phyloP scores from a whole-genome alignment of 2,113 vertebrate genomes.

The Salvelinus namaycush region DNA sequence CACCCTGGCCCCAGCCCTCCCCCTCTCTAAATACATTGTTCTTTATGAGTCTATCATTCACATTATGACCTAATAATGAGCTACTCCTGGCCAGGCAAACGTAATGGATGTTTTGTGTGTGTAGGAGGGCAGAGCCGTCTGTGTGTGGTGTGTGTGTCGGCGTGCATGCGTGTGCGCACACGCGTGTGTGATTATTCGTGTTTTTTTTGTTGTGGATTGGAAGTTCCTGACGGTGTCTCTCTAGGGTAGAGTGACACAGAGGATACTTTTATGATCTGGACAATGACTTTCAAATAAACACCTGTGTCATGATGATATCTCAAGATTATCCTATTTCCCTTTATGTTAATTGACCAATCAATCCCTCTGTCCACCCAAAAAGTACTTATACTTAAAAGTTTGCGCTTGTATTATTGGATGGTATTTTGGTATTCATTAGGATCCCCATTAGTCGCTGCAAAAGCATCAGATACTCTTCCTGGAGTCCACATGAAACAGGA shows the following conservation, averaged over 20 bases:
- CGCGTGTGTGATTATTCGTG: not conserved
- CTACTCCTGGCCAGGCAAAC: constrained; percentile 66
- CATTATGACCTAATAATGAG: constrained; percentile 76
- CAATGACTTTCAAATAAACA: too few species aligned
- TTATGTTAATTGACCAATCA: too few species aligned
- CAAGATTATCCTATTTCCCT: too few species aligned
- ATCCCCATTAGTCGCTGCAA: too few species aligned
- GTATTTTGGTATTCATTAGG: too few species aligned
- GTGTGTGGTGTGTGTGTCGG: constrained; percentile 14
- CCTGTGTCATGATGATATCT: too few species aligned
- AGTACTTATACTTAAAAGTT: too few species aligned
- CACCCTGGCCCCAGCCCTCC: constrained; percentile 39
- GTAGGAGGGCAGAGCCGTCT: constrained; percentile 3
- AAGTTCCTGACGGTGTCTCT: constrained; percentile 30
- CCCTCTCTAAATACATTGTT: constrained; percentile 74
- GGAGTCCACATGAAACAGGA: too few species aligned
- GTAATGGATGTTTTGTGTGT: constrained; percentile 66
- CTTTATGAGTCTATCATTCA: constrained; percentile 76
- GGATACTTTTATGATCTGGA: not conserved
- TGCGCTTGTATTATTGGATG: too few species aligned
- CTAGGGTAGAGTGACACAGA: not conserved
- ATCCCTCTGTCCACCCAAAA: too few species aligned
- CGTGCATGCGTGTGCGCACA: not conserved
- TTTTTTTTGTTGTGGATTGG: constrained; percentile 21
- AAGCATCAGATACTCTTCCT: too few species aligned